A percentile compares a stretch with the other conserved stretches of the same genome.
Conservation (phyloP, 2,888 invertebrate species). For the Agrochola lychnidis region DNA sequence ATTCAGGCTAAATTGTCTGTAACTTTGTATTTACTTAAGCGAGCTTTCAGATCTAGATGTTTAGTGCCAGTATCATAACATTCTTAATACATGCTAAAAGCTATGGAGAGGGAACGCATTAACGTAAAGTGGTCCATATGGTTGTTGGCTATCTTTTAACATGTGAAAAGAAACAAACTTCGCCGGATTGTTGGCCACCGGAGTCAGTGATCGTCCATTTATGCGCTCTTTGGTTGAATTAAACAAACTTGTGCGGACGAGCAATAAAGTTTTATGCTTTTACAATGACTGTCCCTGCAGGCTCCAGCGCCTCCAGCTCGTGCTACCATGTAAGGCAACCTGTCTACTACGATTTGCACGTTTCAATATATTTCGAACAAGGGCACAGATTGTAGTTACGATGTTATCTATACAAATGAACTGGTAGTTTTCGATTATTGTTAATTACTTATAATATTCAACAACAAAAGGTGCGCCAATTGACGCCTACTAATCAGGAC, state of each 20-base stretch:
- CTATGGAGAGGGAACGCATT: conserved; percentile 56
- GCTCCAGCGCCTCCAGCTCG: conserved; percentile 10
- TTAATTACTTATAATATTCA: conserved; percentile 47
- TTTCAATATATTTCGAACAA: conserved; percentile 48
- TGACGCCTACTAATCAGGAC: conserved; percentile 38
- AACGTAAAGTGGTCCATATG: conserved; percentile 62
- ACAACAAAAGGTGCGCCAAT: conserved; percentile 47
- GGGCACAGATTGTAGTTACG: conserved; percentile 47
- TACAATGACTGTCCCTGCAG: conserved; percentile 38
- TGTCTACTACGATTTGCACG: conserved; percentile 39
- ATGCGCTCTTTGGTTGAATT: conserved; percentile 50
- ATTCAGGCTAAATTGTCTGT: conserved; percentile 25
- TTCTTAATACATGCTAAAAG: conserved; percentile 59
- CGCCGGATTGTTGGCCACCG: conserved; percentile 40
- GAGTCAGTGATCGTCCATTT: conserved; percentile 42
- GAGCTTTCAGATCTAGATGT: conserved; percentile 46
- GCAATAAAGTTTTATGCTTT: conserved; percentile 55
- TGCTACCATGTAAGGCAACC: conserved; percentile 48
- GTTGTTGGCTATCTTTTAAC: conserved; percentile 55
- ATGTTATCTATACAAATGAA: conserved; percentile 56
- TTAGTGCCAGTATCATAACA: conserved; percentile 55
- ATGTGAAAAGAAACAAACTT: conserved; percentile 58
- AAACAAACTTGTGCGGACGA: conserved; percentile 53
- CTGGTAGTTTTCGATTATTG: conserved; percentile 40
- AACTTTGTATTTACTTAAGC: conserved; percentile 36